phyloP scores from a whole-genome alignment of 2,888 invertebrate genomes.

The Ophonus ardosiacus region DNA sequence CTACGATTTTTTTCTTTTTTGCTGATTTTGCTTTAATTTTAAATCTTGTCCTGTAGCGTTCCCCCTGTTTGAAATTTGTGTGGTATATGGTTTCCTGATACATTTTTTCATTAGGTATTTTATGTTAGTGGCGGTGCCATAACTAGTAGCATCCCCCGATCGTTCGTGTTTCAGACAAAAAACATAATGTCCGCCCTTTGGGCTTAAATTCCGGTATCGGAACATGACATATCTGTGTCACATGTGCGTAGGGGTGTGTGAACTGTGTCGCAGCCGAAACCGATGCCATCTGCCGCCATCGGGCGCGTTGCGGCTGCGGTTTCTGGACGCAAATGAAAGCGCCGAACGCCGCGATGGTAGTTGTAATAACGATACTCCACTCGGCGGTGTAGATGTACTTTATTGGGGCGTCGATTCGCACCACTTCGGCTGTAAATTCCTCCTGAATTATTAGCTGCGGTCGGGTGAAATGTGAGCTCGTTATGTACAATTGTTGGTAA shows the following conservation, averaged over 20 bases:
- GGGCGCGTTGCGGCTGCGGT: conserved; percentile 53
- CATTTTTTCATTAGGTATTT: conserved; percentile 26
- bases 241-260: conserved; percentile 50
- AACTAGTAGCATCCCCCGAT: conserved; percentile 11
- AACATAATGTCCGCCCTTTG: conserved; percentile 28
- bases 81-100: conserved; percentile 17
- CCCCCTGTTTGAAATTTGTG: background rate
- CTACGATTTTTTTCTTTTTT: background rate
- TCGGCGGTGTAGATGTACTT: conserved; percentile 50
- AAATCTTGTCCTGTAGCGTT: background rate
- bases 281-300: conserved; percentile 1
- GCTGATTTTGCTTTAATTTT: background rate
- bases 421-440: conserved; percentile 56
- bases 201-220: conserved; percentile 3
- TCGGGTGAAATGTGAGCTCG: conserved; percentile 58
- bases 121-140: conserved; percentile 8
- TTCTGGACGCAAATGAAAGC: conserved; percentile 62
- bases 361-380: background rate
- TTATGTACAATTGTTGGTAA: conserved; percentile 56
- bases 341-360: conserved; percentile 39
- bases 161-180: conserved; percentile 23
- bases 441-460: conserved; percentile 58
- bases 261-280: conserved; percentile 20
- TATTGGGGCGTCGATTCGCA: conserved; percentile 43
- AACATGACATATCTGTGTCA: conserved; percentile 61